These are phyloP conservation scores for Antheraea yamamai DNA, from an alignment of 2,888 invertebrate species.

Conservation along the genomic window DNA sequence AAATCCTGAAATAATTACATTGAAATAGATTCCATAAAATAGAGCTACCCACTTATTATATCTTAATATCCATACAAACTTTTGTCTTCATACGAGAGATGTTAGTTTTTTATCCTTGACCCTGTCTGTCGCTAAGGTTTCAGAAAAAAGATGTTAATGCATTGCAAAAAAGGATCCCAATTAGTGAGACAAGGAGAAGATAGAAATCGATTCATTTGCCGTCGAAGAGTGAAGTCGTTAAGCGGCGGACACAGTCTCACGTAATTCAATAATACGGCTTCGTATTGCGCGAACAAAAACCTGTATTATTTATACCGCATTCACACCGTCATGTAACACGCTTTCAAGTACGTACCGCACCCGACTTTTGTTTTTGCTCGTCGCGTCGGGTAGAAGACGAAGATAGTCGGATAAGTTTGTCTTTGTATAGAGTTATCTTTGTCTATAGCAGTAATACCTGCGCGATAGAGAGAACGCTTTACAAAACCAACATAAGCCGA, in stretches of 20 bases:
- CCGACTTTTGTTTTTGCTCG: too few species aligned
- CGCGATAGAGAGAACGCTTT: too few species aligned
- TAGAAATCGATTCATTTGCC: slow-evolving; percentile 9
- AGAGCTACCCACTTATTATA: too few species aligned
- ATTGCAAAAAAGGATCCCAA: neutral
- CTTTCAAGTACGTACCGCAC: neutral
- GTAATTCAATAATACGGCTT: slow-evolving; percentile 29
- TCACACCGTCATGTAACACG: slow-evolving; percentile 23
- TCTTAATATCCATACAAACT: neutral
- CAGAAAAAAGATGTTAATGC: neutral
- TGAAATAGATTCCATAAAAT: too few species aligned
- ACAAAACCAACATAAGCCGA: too few species aligned
- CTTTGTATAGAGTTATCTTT: too few species aligned
- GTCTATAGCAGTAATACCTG: too few species aligned
- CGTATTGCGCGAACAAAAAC: slow-evolving; percentile 27
- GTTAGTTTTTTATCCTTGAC: neutral
- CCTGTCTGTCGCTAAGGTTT: neutral
- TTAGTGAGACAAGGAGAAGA: neutral
- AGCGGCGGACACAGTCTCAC: slow-evolving; percentile 17
- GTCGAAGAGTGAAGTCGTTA: slow-evolving; percentile 10
- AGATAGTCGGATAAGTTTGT: too few species aligned
- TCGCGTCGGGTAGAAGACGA: too few species aligned
- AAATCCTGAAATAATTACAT: too few species aligned
- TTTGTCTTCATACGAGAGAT: neutral
- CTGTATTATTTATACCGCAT: neutral